Percentiles rank a stretch among this genome's conserved stretches.
phyloP scores from a whole-genome alignment of 2,113 vertebrate genomes.

The Mungos mungo region DNA sequence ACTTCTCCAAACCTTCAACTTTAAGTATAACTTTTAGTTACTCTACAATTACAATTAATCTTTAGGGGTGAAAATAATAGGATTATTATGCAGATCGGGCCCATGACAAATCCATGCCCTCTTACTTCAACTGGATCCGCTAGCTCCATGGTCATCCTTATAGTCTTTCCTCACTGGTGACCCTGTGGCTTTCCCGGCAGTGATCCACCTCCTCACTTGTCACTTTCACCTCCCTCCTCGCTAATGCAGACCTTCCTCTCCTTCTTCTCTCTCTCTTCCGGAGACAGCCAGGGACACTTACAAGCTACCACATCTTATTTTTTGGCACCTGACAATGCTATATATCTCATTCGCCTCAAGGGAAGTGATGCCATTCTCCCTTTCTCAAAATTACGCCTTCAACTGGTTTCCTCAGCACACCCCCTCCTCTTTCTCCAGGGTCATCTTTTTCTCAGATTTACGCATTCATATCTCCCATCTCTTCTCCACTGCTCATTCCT shows the following conservation, averaged over 20 bases:
- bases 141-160: background rate
- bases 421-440: background rate
- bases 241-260: background rate
- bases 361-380: background rate
- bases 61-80: background rate
- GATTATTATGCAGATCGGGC: background rate
- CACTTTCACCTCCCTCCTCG: background rate
- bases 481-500: background rate
- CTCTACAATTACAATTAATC: background rate
- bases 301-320: background rate
- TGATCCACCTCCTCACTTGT: rapidly evolving
- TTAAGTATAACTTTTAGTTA: background rate
- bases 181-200: background rate
- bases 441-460: background rate
- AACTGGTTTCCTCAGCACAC: background rate
- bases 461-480: background rate
- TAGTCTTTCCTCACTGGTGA: background rate
- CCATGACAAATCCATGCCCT: background rate
- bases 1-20: background rate
- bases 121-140: background rate
- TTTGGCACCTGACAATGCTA: background rate
- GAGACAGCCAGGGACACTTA: background rate
- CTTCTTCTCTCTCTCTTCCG: background rate
- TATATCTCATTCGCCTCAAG: background rate
- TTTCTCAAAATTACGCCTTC: background rate